Conservation (phyloP, 2,888 invertebrate genomes). For the Caenorhabditis uteleia region DNA sequence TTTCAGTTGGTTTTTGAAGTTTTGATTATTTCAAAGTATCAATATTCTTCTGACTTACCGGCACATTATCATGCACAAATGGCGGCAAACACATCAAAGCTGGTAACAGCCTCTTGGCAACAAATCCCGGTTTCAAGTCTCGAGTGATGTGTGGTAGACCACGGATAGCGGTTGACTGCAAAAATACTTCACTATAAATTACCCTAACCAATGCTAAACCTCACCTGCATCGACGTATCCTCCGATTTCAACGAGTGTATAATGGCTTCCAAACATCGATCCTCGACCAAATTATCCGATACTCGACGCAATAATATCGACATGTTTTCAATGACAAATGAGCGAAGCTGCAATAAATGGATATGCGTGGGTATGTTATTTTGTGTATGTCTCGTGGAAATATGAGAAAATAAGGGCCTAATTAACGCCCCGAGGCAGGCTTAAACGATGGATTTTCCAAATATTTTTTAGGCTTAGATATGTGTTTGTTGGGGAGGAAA, state of each 20-base stretch:
- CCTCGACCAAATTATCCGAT: conserved; percentile 65
- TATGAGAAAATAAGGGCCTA: conserved; percentile 28
- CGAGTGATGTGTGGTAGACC: conserved; percentile 60
- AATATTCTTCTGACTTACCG: conserved; percentile 35
- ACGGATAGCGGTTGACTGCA: conserved; percentile 61
- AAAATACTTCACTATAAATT: no score
- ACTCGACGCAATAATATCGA: conserved; percentile 61
- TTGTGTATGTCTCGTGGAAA: no score
- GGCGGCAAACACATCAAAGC: conserved; percentile 54
- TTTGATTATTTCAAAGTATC: no score
- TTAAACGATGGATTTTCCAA: no score
- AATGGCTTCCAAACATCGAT: conserved; percentile 59
- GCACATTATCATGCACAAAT: conserved; percentile 65
- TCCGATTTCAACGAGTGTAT: conserved; percentile 50
- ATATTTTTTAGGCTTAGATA: no score
- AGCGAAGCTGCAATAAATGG: conserved; percentile 54
- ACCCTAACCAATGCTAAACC: no score
- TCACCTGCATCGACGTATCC: conserved; percentile 52
- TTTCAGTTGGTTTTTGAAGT: not conserved
- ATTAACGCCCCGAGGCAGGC: conserved; percentile 10
- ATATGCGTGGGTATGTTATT: no score
- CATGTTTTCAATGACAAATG: conserved; percentile 63
- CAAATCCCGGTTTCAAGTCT: conserved; percentile 57
- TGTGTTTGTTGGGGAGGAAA: no score
- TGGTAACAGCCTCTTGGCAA: conserved; percentile 59